Percentiles rank a stretch among this genome's conserved stretches.
These are phyloP conservation scores for Asobara japonica DNA, from an alignment of 1,140 invertebrate genomes.

Conservation along the genomic window DNA sequence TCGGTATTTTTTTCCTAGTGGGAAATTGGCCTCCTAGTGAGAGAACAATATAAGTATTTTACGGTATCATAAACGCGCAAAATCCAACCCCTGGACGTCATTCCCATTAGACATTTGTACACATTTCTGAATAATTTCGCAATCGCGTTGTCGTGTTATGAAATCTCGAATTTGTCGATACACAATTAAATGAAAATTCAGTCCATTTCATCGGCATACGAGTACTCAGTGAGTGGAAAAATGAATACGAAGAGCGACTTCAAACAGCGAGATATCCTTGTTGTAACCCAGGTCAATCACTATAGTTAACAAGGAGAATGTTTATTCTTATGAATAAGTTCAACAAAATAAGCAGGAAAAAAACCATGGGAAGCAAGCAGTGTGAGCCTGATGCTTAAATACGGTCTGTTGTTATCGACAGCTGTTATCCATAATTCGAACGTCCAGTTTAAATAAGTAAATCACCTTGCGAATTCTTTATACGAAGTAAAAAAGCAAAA, in stretches of 20 bases:
- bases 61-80: too few relatives aligned
- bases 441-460: background rate
- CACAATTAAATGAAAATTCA: too few relatives aligned
- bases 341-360: background rate
- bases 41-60: too few relatives aligned
- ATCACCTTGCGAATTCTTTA: background rate
- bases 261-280: background rate
- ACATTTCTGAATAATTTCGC: too few relatives aligned
- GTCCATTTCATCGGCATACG: too few relatives aligned
- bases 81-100: too few relatives aligned
- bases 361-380: background rate
- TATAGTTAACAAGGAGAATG: background rate
- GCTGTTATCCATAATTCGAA: background rate
- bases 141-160: too few relatives aligned
- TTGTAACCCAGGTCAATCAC: background rate
- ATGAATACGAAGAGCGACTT: background rate
- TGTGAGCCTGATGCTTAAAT: background rate
- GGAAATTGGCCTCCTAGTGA: too few relatives aligned
- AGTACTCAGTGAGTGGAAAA: background rate
- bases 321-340: background rate
- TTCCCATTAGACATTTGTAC: too few relatives aligned
- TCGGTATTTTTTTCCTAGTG: too few relatives aligned
- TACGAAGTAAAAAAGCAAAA: background rate
- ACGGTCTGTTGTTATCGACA: background rate
- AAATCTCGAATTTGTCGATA: too few relatives aligned